Evolutionary conservation across 2,113 vertebrate species (phyloP).

Genomic region (Myanophis thanlyinensis): DNA sequence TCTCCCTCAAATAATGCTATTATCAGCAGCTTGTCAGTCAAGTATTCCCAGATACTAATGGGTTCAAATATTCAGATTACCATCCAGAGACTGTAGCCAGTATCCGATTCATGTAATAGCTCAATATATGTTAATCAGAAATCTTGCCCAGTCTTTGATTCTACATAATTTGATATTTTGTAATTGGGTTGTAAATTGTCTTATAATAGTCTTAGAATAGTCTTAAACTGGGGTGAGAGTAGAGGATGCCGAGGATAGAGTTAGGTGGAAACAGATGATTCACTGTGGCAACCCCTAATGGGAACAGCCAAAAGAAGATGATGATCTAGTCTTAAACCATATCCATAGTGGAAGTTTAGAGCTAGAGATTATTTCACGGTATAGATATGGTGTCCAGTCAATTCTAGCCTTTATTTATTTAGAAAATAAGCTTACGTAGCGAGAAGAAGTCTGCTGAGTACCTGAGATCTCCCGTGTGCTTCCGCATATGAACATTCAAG

Average conservation of each 20-base stretch:
- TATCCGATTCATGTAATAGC: not conserved
- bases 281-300: no score
- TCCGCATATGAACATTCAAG: conserved; percentile 94
- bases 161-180: not conserved
- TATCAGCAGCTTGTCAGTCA: not conserved
- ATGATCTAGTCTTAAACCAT: no score
- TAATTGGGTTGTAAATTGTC: no score
- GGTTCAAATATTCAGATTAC: not conserved
- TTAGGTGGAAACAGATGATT: no score
- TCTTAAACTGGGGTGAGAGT: no score
- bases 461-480: conserved; percentile 96
- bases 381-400: no score
- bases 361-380: not conserved
- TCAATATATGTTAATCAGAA: not conserved
- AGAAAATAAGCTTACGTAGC: not conserved
- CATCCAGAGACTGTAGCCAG: not conserved
- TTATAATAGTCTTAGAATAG: no score
- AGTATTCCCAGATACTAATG: not conserved
- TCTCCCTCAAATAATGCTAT: not conserved
- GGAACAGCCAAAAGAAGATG: no score
- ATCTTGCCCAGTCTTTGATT: not conserved
- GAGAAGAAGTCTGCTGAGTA: conserved; percentile 24
- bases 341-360: not conserved
- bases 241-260: no score
- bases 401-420: not conserved